phyloP scores from a whole-genome alignment of 2,113 vertebrate species.

The Ivindomyrus marchei region DNA sequence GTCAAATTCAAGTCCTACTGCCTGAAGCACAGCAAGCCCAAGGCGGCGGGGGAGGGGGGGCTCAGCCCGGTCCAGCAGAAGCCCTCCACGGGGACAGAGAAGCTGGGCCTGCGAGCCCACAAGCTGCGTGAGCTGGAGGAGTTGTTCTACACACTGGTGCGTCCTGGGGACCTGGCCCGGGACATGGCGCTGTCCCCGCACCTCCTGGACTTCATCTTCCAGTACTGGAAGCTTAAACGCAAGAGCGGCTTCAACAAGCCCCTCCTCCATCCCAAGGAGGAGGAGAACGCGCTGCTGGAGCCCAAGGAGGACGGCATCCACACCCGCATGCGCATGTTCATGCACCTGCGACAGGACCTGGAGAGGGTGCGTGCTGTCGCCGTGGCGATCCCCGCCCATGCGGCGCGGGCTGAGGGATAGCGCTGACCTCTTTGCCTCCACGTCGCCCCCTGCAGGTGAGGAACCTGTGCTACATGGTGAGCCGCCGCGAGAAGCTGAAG shows the following conservation, averaged over 20 bases:
- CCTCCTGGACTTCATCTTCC: slow-evolving; percentile 84
- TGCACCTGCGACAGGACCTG: slow-evolving; percentile 94
- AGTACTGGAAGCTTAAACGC: slow-evolving; percentile 97
- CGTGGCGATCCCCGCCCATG: neutral
- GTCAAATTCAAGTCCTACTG: slow-evolving; percentile 97
- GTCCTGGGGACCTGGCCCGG: slow-evolving; percentile 72
- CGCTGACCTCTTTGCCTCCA: slow-evolving; percentile 20
- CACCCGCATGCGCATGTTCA: slow-evolving; percentile 97
- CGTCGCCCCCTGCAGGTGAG: slow-evolving; percentile 69
- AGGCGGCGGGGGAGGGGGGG: slow-evolving; percentile 54
- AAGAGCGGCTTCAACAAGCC: slow-evolving; percentile 90
- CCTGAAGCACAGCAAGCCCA: slow-evolving; percentile 91
- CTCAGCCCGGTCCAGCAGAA: slow-evolving; percentile 70
- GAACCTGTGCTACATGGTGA: slow-evolving; percentile 98
- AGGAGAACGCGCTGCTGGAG: slow-evolving; percentile 78
- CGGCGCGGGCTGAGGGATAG: neutral
- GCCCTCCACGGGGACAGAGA: slow-evolving; percentile 68
- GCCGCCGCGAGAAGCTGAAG: slow-evolving; percentile 95
- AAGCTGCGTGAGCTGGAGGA: slow-evolving; percentile 91
- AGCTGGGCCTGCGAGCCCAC: slow-evolving; percentile 80
- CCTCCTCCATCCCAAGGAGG: slow-evolving; percentile 86
- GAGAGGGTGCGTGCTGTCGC: slow-evolving; percentile 76
- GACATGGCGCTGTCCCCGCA: slow-evolving; percentile 67
- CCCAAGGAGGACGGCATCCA: slow-evolving; percentile 93
- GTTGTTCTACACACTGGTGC: slow-evolving; percentile 82